A percentile compares a stretch with the other conserved stretches of the same genome.
phyloP scores from a whole-genome alignment of 2,113 vertebrate genomes.

The Isurus oxyrinchus region DNA sequence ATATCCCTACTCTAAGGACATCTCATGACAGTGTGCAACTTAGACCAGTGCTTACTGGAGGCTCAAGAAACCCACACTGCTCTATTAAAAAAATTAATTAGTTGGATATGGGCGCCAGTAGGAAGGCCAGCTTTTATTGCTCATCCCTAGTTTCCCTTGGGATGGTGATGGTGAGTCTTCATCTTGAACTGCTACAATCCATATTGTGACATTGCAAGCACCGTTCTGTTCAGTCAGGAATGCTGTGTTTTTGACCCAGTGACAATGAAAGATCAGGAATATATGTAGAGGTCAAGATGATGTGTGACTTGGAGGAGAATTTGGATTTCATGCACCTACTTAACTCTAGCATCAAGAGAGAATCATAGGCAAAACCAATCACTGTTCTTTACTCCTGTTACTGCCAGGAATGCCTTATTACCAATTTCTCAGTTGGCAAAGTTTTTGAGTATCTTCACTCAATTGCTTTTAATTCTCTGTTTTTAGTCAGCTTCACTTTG shows the following conservation, averaged over 20 bases:
- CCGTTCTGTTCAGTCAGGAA: not conserved
- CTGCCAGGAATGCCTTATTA: not conserved
- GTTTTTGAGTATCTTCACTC: not conserved
- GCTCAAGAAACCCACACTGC: not conserved
- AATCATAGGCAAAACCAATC: not conserved
- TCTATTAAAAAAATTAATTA: not conserved
- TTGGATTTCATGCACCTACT: not conserved
- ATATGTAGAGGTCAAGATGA: too few species aligned
- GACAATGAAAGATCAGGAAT: not conserved
- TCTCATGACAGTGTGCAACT: not conserved
- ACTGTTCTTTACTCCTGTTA: not conserved
- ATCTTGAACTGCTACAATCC: not conserved
- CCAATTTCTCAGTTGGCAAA: not conserved
- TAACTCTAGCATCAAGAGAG: not conserved
- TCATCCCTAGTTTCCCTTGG: not conserved
- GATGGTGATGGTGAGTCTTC: not conserved
- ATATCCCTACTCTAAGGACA: not conserved
- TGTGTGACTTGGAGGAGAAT: not conserved
- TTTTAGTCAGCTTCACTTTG: not conserved
- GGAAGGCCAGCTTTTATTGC: not conserved
- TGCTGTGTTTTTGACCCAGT: not conserved
- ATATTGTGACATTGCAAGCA: not conserved
- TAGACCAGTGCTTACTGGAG: not conserved
- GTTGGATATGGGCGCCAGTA: not conserved
- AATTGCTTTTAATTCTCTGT: not conserved